Evolutionary conservation across 2,888 invertebrate species (phyloP), one percentile per base, ranked within the genome.

Genomic region (Drosophila testacea): DNA sequence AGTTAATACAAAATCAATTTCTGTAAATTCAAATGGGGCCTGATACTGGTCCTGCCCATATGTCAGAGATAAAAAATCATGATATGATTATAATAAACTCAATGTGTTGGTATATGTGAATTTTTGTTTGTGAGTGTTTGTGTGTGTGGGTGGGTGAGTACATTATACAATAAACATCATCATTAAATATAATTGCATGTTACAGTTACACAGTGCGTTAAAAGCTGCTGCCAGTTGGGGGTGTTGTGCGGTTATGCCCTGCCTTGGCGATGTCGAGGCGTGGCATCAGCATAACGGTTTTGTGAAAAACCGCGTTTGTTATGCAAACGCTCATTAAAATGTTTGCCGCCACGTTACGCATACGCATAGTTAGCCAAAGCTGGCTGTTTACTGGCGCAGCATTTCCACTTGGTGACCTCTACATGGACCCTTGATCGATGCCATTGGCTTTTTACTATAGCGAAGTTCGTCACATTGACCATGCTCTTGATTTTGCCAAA

Each of bases 101-200:
- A 22, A n/a, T 47, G 28, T 56, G 13, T 42, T 22, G 27, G 42
- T 42, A 3, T 46, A 36, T 51, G 6, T 16, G 38, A 22, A 22
- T 54, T 10, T 36, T 3, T 39, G 36, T 11, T 30, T 39, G 27
- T 48, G 36, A 42, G n/a, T 36, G 7, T 10, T 13, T 34, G 28
- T 48, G 27, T 50, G 16, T 64, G 34, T 69, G 41, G 60, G 55
- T 65, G 68, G 51, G 41, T 51, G 48, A 71, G 79, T 83, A 69
- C 64, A 71, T 83, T 79, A 81, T 71, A 71, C 70, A 83, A 83
- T 83, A 87, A 83, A 87, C 83, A 83, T 83, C 83, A 81, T 83
- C 83, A 84, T 83, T 83, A 83, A 86, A 83, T 87, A 86, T 83
- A 83, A 83, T 86, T 83, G 83, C 81, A 79, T 83, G 87, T 81